Percentiles rank a stretch among this genome's conserved stretches.
Evolutionary conservation across 2,797 vertebrate species (phyloP).

Genomic region (Galago senegalensis): DNA sequence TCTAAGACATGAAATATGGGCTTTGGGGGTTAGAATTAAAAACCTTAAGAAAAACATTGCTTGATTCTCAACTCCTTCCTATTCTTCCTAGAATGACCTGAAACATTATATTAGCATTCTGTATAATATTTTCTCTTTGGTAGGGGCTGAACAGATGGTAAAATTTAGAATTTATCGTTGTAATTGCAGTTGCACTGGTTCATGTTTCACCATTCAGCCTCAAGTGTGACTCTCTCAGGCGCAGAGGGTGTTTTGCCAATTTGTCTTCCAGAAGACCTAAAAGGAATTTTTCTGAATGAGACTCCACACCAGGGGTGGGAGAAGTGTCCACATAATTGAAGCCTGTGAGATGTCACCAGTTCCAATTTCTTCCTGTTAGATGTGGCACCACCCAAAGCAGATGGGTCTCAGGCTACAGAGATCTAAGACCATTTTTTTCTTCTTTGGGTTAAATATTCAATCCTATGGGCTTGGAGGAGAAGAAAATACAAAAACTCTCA

Average conservation of each 20-base stretch:
- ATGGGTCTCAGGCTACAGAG: background rate
- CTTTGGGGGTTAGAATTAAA: too few species aligned
- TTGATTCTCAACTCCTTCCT: background rate
- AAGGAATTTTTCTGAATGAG: background rate
- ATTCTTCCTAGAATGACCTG: background rate
- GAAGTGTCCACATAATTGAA: background rate
- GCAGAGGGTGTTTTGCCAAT: background rate
- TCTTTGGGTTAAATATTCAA: background rate
- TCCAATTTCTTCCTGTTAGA: background rate
- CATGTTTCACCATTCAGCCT: background rate
- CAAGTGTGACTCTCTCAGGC: background rate
- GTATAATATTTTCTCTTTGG: too few species aligned
- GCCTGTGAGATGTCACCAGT: background rate
- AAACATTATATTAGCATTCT: background rate
- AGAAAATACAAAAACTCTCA: background rate
- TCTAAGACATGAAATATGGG: too few species aligned
- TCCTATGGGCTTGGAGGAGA: background rate
- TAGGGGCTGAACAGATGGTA: background rate
- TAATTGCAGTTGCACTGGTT: background rate
- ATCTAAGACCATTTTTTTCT: background rate
- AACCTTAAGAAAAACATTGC: background rate
- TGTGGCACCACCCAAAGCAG: background rate
- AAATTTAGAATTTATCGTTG: background rate
- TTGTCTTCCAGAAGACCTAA: background rate
- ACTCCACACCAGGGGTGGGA: fast-evolving